Evolutionary conservation across 2,888 invertebrate genomes (phyloP), one percentile per base, ranked within the genome.

Genomic region (Acanthosepion pharaonis): DNA sequence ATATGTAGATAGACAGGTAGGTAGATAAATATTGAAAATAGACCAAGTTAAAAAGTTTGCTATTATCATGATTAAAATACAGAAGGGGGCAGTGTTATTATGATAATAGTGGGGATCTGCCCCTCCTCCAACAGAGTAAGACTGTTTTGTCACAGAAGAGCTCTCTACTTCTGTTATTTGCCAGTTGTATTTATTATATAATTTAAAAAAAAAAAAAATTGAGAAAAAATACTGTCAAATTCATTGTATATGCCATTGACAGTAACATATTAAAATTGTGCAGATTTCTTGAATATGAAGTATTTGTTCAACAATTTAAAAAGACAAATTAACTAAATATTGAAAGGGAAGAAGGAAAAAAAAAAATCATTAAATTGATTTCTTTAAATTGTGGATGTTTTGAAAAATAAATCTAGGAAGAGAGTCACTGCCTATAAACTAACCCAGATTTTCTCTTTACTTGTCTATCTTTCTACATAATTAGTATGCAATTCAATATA

Each of bases 1-100:
- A 78, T 78, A 78, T 78, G 78, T 78, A 78, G 28, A n/a, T 28
- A 64, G 64, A 28, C 20, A 78, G n/a, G 9, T 78, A 78, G 78
- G 78, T n/a, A 78, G n/a, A n/a, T 78, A 78, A 78, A 78, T 78
- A 78, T 78, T 78, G 78, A 78, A 78, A 78, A 78, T 78, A 78
- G 78, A 78, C 28, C 78, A 78, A 78, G 78, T 78, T 11, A n/a
- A n/a, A 78, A 28, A 78, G 78, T 78, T 78, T 78, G 78, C 78
- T 78, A 78, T 78, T 78, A n/a, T 78, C n/a, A n/a, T 78, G 78
- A 64, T 78, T 9, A 78, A 78, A 78, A 15, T 78, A 78, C n/a
- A 78, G 28, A 78, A 78, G n/a, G 9, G 78, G n/a, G 78, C 11
- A 78, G 78, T 78, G 78, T 78, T 78, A 78, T 15, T 78, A n/a